Evolutionary conservation across 1,140 invertebrate genomes (phyloP).

Genomic region (Littorina saxatilis): DNA sequence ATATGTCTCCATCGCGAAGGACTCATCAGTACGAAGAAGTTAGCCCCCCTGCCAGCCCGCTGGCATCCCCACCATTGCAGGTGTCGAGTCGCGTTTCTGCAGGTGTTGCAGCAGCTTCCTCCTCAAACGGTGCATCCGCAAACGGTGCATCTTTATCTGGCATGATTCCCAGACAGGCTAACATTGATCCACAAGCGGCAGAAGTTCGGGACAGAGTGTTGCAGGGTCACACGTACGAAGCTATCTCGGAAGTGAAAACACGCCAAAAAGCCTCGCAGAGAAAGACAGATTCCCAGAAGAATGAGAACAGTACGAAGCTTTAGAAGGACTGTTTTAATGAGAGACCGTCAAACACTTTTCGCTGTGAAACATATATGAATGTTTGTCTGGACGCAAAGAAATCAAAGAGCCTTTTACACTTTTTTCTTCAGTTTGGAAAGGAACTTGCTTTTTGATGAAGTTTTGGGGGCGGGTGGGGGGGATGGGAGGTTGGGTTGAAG

Average conservation of each 20-base stretch:
- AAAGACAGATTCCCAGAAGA: neutral
- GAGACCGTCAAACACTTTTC: neutral
- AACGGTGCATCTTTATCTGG: neutral
- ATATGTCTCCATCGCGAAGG: neutral
- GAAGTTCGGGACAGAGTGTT: slow-evolving; percentile 51
- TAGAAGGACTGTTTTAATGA: neutral
- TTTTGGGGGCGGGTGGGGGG: no score
- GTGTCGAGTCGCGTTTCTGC: neutral
- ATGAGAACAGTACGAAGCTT: neutral
- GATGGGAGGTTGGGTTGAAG: slow-evolving; percentile 33
- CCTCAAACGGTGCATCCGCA: neutral
- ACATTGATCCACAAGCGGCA: neutral
- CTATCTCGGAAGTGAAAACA: slow-evolving; percentile 52
- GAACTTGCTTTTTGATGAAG: no score
- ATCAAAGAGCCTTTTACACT: no score
- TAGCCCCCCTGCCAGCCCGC: slow-evolving; percentile 14
- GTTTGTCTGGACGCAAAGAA: no score
- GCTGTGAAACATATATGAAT: no score
- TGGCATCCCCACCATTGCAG: neutral
- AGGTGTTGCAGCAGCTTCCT: neutral
- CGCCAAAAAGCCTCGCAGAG: slow-evolving; percentile 23
- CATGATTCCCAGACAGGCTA: neutral
- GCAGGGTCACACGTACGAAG: slow-evolving; percentile 62
- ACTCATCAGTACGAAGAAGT: slow-evolving; percentile 34
- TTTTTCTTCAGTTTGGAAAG: no score